Percentiles rank a stretch among this genome's conserved stretches.
Evolutionary conservation across 2,113 vertebrate genomes (phyloP).

Genomic region (Patagioenas fasciata): DNA sequence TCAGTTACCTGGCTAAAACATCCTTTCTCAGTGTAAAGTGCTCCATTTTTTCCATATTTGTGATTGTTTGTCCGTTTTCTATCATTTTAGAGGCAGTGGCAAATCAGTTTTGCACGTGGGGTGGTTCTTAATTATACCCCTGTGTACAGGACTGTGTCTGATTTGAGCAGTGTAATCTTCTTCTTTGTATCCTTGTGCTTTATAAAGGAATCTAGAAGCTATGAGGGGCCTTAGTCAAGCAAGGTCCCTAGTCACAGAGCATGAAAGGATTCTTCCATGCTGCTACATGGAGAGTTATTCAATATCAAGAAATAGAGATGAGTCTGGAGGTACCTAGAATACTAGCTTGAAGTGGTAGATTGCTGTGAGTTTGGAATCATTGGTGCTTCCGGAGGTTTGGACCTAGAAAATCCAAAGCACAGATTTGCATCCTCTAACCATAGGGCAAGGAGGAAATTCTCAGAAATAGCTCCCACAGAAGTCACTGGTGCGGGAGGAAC

Average conservation of each 20-base stretch:
- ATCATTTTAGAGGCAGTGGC: background rate
- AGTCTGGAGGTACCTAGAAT: background rate
- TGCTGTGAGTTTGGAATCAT: background rate
- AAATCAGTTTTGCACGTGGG: background rate
- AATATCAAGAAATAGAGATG: background rate
- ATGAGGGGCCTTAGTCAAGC: background rate
- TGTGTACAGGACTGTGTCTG: background rate
- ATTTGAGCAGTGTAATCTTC: background rate
- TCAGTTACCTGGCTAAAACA: background rate
- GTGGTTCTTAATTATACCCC: background rate
- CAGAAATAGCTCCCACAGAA: background rate
- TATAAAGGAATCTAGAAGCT: background rate
- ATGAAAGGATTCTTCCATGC: rapidly evolving
- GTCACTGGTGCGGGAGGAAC: background rate
- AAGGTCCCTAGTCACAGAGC: background rate
- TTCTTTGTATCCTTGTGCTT: background rate
- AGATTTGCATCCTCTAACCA: background rate
- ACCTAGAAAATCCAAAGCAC: background rate
- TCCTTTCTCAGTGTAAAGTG: background rate
- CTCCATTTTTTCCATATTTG: rapidly evolving
- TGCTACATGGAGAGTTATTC: background rate
- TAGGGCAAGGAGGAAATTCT: background rate
- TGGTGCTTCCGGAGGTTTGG: background rate
- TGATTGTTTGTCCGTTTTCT: background rate
- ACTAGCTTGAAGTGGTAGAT: background rate